Conservation (phyloP, 2,888 invertebrate species). For the Oscheius sp. region DNA sequence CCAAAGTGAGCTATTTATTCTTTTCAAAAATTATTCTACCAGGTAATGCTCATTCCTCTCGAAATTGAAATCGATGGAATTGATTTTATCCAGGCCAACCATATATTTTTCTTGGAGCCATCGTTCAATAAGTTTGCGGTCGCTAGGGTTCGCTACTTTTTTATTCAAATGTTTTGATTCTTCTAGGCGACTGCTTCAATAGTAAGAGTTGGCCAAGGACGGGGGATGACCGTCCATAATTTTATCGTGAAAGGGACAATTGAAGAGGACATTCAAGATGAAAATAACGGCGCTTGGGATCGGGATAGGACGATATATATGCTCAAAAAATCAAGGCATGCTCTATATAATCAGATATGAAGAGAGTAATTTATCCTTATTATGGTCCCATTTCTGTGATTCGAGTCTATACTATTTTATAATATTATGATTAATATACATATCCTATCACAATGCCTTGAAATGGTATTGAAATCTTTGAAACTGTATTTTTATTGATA, state of each 20-base stretch:
- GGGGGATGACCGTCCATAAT: constrained; percentile 79
- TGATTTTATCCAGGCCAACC: constrained; percentile 82
- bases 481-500: too few relatives aligned
- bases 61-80: constrained; percentile 81
- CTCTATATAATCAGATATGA: too few relatives aligned
- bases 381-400: too few relatives aligned
- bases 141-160: constrained; percentile 63
- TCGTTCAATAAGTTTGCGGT: constrained; percentile 80
- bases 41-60: constrained; percentile 78
- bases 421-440: too few relatives aligned
- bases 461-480: too few relatives aligned
- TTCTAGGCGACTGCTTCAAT: constrained; percentile 81
- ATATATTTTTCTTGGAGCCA: constrained; percentile 81
- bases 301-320: too few relatives aligned
- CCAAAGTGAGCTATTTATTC: not conserved
- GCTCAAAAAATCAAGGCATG: too few relatives aligned
- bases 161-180: not conserved
- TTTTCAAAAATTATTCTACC: not conserved
- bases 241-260: constrained; percentile 79
- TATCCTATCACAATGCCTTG: too few relatives aligned
- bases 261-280: constrained; percentile 72
- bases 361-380: too few relatives aligned
- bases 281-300: too few relatives aligned
- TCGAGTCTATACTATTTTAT: too few relatives aligned
- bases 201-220: constrained; percentile 83